Evolutionary conservation across 2,888 invertebrate species (phyloP), one percentile per base, ranked within the genome.

Genomic region (Druceiella hillmani): DNA sequence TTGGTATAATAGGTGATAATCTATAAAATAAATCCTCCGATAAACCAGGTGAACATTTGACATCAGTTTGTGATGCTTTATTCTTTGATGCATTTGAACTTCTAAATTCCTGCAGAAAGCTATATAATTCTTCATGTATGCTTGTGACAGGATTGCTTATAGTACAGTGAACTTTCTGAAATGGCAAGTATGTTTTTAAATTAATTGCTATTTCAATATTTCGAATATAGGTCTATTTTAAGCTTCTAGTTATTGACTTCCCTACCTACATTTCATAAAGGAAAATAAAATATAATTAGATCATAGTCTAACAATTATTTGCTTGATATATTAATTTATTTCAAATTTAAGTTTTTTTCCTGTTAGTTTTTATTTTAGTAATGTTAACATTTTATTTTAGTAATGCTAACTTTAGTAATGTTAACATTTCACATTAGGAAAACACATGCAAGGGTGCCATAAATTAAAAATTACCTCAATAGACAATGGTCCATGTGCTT

Each of bases 401-500:
- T n/a, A n/a, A n/a, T n/a, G n/a, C n/a, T n/a, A n/a, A n/a, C n/a
- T n/a, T n/a, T n/a, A n/a, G n/a, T n/a, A n/a, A n/a, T n/a, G n/a
- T n/a, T n/a, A n/a, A n/a, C n/a, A n/a, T n/a, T n/a, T n/a, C n/a
- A n/a, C n/a, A n/a, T n/a, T n/a, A n/a, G n/a, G n/a, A n/a, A n/a
- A n/a, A n/a, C n/a, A n/a, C n/a, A n/a, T n/a, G n/a, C n/a, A n/a
- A n/a, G n/a, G n/a, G n/a, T n/a, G n/a, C n/a, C n/a, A n/a, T n/a
- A n/a, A n/a, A n/a, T n/a, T n/a, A n/a, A n/a, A 26, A 47, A 53
- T 55, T 62, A 86, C 87, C 75, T 89, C 87, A 26, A 89, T 81
- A 48, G 86, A 85, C n/a, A 88, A 63, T n/a, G 87, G 86, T 3
- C 85, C 87, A 52, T 86, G 85, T 4, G 87, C 87, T 48, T 83